These are phyloP conservation scores for Disparrhopalites patrizii DNA, from an alignment of 2,888 invertebrate species.

Conservation along the genomic window DNA sequence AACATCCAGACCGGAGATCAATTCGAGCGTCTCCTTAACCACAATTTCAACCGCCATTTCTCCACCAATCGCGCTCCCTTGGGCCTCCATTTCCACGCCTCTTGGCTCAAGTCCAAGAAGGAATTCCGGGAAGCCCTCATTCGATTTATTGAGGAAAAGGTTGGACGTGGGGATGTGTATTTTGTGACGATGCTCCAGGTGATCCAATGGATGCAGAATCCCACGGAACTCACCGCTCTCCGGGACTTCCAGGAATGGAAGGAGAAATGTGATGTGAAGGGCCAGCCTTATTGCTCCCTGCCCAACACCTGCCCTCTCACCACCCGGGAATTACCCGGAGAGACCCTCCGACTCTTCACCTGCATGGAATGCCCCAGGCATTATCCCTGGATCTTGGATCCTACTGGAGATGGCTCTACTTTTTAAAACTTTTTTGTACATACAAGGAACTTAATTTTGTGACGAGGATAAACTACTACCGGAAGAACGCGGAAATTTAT, in stretches of 20 bases:
- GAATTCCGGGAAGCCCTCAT: conserved; percentile 86
- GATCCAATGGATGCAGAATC: conserved; percentile 95
- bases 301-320: conserved; percentile 87
- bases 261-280: conserved; percentile 90
- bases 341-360: conserved; percentile 85
- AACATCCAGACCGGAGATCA: conserved; percentile 88
- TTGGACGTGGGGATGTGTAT: conserved; percentile 82
- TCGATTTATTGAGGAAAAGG: conserved; percentile 90
- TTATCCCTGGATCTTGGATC: conserved; percentile 91
- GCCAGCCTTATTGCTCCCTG: conserved; percentile 85
- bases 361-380: conserved; percentile 95
- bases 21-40: conserved; percentile 77
- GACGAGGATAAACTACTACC: no score
- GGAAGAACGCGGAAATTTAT: no score
- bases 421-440: no score
- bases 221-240: conserved; percentile 77
- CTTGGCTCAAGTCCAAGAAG: conserved; percentile 90
- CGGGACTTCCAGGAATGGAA: conserved; percentile 94
- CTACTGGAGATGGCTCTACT: conserved; percentile 75
- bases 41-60: conserved; percentile 93
- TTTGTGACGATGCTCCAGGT: conserved; percentile 83
- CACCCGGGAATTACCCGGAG: conserved; percentile 85
- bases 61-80: conserved; percentile 88
- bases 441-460: no score
- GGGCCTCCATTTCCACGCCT: conserved; percentile 79